These are phyloP conservation scores for Noctua janthina DNA, from an alignment of 2,888 invertebrate species.

Conservation along the genomic window DNA sequence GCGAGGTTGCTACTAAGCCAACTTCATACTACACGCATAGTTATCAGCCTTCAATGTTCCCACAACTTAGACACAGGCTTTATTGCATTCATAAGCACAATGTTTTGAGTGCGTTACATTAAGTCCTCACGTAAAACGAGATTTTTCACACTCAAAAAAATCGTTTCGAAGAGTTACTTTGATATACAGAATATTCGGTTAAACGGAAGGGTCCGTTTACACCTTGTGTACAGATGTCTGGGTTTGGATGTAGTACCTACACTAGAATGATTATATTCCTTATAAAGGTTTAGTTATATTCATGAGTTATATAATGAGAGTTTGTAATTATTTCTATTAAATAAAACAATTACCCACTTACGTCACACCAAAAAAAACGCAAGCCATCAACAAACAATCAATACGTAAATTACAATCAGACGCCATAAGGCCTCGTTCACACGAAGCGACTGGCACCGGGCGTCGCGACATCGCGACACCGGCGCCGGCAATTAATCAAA, in stretches of 20 bases:
- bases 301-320: not conserved
- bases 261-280: not conserved
- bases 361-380: slow-evolving; percentile 39
- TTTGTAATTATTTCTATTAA: not conserved
- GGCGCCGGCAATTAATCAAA: slow-evolving; percentile 76
- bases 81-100: not conserved
- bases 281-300: not conserved
- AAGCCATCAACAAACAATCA: slow-evolving; percentile 48
- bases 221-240: too few relatives aligned
- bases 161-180: too few relatives aligned
- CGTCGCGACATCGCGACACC: slow-evolving; percentile 80
- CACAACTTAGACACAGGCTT: not conserved
- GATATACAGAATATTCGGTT: too few relatives aligned
- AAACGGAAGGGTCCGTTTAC: too few relatives aligned
- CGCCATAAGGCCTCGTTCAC: slow-evolving; percentile 77
- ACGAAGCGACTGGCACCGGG: slow-evolving; percentile 69
- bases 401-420: slow-evolving; percentile 53
- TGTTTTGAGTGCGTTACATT: too few relatives aligned
- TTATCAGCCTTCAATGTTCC: not conserved
- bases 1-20: not conserved
- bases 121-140: too few relatives aligned
- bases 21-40: not conserved
- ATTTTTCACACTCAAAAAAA: too few relatives aligned
- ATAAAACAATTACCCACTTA: slow-evolving; percentile 1
- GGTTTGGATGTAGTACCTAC: not conserved